Conservation (phyloP, 2,888 invertebrate genomes). For the Acleris emargana region DNA sequence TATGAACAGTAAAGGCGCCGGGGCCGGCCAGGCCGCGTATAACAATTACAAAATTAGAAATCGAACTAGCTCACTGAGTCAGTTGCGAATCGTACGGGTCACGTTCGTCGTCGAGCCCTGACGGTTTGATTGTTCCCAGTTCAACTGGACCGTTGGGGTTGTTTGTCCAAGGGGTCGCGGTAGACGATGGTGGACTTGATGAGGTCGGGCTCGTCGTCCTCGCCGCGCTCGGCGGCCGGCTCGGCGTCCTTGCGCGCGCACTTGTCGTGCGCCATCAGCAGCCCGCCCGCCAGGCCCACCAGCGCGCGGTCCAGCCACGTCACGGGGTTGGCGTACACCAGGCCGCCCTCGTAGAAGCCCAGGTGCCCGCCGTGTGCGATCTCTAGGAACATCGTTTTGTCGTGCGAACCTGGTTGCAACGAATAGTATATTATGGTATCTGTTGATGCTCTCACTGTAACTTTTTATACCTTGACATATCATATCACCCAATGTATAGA, state of each 20-base stretch:
- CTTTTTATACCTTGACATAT: too few relatives aligned
- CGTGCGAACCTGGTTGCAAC: constrained; percentile 83
- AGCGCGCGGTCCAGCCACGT: constrained; percentile 96
- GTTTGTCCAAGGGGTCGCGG: constrained; percentile 69
- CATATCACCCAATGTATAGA: too few relatives aligned
- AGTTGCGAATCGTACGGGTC: not conserved
- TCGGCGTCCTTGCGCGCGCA: constrained; percentile 56
- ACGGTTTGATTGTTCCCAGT: not conserved
- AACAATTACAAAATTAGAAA: not conserved
- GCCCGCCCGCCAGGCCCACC: constrained; percentile 90
- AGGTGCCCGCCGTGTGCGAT: constrained; percentile 96
- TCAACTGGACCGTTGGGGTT: constrained; percentile 19
- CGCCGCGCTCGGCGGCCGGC: constrained; percentile 38
- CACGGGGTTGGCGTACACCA: constrained; percentile 93
- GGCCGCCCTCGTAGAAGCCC: constrained; percentile 96
- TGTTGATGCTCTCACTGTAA: too few relatives aligned
- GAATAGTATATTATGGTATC: too few relatives aligned
- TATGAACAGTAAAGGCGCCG: not conserved
- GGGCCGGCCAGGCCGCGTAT: not conserved
- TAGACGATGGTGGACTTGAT: constrained; percentile 74
- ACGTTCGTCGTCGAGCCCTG: not conserved
- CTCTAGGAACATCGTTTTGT: constrained; percentile 89
- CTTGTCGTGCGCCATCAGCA: constrained; percentile 85
- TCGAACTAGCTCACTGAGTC: not conserved
- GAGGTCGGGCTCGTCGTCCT: constrained; percentile 71